These are phyloP conservation scores for Noturus placidus DNA, from an alignment of 2,113 vertebrate genomes.

Conservation along the genomic window DNA sequence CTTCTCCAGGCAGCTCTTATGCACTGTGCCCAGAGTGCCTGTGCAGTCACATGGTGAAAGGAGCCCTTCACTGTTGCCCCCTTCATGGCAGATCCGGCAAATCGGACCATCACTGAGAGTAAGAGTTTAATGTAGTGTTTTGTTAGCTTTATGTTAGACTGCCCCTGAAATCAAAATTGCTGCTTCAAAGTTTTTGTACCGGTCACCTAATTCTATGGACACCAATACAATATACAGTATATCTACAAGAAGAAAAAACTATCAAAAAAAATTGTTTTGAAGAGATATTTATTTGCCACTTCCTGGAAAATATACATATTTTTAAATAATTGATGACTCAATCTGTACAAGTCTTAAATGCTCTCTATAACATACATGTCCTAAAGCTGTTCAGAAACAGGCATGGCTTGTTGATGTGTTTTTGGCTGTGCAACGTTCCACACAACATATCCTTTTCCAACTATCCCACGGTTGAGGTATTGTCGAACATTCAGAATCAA, in stretches of 20 bases:
- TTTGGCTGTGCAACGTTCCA: neutral
- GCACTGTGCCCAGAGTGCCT: slow-evolving; percentile 89
- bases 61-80: slow-evolving; percentile 80
- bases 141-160: neutral
- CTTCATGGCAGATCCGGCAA: slow-evolving; percentile 96
- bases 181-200: neutral
- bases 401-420: neutral
- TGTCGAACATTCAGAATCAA: neutral
- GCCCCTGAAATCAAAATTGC: neutral
- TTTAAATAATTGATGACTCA: neutral
- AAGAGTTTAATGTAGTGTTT: neutral
- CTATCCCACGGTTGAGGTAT: neutral
- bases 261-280: neutral
- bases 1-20: slow-evolving; percentile 94
- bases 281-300: neutral
- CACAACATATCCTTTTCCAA: neutral
- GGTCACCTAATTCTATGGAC: neutral
- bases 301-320: neutral
- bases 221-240: neutral
- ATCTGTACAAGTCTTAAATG: neutral
- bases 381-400: neutral
- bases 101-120: slow-evolving; percentile 87
- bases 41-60: slow-evolving; percentile 93
- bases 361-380: neutral
- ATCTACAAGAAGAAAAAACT: neutral